Percentiles rank a stretch among this genome's conserved stretches.
phyloP scores from a whole-genome alignment of 2,888 invertebrate genomes.

The Tipula helvola region DNA sequence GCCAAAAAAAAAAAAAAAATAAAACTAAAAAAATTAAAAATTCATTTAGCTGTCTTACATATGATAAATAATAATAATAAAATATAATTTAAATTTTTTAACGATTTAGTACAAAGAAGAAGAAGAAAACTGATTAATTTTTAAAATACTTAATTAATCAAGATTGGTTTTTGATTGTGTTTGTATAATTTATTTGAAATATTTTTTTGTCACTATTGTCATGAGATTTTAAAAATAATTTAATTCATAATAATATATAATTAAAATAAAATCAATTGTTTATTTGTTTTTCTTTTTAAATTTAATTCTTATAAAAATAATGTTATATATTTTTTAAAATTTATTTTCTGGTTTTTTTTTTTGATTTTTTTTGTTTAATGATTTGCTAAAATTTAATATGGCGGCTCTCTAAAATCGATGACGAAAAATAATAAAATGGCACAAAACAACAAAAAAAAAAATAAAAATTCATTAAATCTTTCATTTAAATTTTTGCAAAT shows the following conservation, averaged over 20 bases:
- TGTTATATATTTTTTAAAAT: not conserved
- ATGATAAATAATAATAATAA: not conserved
- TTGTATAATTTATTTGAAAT: not conserved
- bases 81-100: not conserved
- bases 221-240: not conserved
- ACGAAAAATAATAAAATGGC: not conserved
- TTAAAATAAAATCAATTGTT: not conserved
- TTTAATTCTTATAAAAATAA: not conserved
- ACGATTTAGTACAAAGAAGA: not conserved
- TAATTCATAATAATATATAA: not conserved
- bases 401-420: not conserved
- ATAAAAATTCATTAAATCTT: not conserved
- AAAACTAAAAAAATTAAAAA: too few relatives aligned
- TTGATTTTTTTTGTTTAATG: not conserved
- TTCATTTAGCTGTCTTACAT: not conserved
- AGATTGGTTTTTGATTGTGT: not conserved
- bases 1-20: not conserved
- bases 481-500: not conserved
- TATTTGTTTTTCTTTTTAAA: not conserved
- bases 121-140: not conserved
- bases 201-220: not conserved
- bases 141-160: not conserved
- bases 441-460: not conserved
- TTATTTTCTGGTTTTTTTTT: not conserved
- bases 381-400: not conserved